Percentiles rank a stretch among this genome's conserved stretches.
phyloP scores from a whole-genome alignment of 1,140 invertebrate genomes.

The Anastatus disparis region DNA sequence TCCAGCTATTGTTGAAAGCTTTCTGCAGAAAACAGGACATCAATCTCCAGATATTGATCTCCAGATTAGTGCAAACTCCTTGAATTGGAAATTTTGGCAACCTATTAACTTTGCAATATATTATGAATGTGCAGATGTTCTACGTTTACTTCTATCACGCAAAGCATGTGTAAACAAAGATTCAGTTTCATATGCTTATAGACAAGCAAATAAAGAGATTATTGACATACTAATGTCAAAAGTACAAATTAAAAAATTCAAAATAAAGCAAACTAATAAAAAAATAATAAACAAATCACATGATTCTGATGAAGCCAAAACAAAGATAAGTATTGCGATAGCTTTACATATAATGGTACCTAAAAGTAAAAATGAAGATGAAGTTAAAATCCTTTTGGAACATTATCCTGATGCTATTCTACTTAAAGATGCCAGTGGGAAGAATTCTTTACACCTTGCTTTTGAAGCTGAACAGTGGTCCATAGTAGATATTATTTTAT shows the following conservation, averaged over 20 bases:
- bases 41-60: background rate
- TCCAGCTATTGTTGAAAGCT: background rate
- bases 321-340: background rate
- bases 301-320: background rate
- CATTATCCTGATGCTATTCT: background rate
- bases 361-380: background rate
- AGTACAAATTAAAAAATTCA: background rate
- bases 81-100: background rate
- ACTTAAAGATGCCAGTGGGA: background rate
- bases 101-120: constrained; percentile 16
- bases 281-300: background rate
- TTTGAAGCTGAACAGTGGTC: background rate
- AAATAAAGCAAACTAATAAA: background rate
- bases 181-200: constrained; percentile 5
- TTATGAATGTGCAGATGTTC: background rate
- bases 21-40: background rate
- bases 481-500: background rate
- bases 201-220: background rate
- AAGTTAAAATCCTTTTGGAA: background rate
- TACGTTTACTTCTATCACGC: background rate
- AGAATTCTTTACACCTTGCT: background rate
- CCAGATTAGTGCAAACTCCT: background rate
- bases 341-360: background rate
- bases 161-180: background rate
- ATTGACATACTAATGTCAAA: background rate